These are phyloP conservation scores for Melanaphis sacchari DNA, from an alignment of 1,140 invertebrate species.

Conservation along the genomic window DNA sequence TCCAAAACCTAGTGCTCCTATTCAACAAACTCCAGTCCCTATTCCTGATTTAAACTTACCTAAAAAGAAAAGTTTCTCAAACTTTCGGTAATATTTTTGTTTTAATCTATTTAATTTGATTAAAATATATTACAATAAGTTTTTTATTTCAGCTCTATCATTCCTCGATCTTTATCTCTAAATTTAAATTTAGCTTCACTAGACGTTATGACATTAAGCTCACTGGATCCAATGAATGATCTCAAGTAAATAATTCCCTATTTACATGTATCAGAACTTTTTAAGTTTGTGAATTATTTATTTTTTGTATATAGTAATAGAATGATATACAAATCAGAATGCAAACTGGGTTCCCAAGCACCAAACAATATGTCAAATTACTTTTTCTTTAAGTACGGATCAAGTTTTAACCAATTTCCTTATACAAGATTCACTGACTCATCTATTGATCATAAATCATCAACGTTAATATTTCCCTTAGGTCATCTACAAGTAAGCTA, in stretches of 20 bases:
- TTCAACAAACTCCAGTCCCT: constrained; percentile 61
- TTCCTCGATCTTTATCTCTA: constrained; percentile 89
- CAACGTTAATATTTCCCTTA: constrained; percentile 68
- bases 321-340: constrained; percentile 51
- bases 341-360: constrained; percentile 37
- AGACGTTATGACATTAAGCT: constrained; percentile 61
- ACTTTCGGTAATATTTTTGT: constrained; percentile 62
- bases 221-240: constrained; percentile 61
- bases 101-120: neutral
- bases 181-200: constrained; percentile 69
- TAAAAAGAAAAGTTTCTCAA: constrained; percentile 64
- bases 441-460: constrained; percentile 68
- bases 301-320: constrained; percentile 35
- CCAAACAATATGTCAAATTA: constrained; percentile 69
- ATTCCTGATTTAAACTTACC: constrained; percentile 52
- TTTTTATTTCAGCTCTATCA: constrained; percentile 76
- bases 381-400: constrained; percentile 91
- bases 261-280: neutral
- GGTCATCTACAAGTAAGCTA: constrained; percentile 69
- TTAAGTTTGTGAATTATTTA: neutral
- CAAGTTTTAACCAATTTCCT: constrained; percentile 88
- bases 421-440: constrained; percentile 77
- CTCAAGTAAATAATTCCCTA: constrained; percentile 60
- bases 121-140: neutral
- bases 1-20: constrained; percentile 74